A percentile compares a stretch with the other conserved stretches of the same genome.
These are phyloP conservation scores for Orbicella faveolata DNA, from an alignment of 64 coral and sea anemone species.

Conservation along the genomic window DNA sequence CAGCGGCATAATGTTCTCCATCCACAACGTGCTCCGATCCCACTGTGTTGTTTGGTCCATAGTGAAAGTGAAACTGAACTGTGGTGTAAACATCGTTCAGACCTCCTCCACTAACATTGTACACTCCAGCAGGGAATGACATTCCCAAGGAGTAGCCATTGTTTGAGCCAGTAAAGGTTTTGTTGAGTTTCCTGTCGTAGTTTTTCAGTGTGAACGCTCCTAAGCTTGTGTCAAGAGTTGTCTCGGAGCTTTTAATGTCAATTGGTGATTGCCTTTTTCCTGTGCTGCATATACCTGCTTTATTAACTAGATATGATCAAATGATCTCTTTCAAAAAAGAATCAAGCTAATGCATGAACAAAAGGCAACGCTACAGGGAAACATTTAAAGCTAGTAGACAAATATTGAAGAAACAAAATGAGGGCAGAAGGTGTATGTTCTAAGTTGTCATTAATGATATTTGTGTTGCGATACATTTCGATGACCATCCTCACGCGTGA, in stretches of 20 bases:
- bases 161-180: not conserved
- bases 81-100: not conserved
- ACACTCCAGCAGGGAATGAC: not conserved
- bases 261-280: constrained; percentile 16
- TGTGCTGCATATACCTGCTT: not conserved
- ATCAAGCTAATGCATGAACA: too few relatives aligned
- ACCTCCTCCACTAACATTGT: constrained; percentile 15
- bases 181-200: not conserved
- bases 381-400: too few relatives aligned
- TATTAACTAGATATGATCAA: too few relatives aligned
- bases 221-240: constrained; percentile 1
- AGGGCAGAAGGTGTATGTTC: too few relatives aligned
- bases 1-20: not conserved
- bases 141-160: constrained; percentile 3
- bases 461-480: too few relatives aligned
- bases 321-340: too few relatives aligned
- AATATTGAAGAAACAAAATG: too few relatives aligned
- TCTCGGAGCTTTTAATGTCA: not conserved
- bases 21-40: constrained; percentile 48
- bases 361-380: too few relatives aligned
- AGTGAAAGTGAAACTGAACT: not conserved
- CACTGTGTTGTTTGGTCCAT: not conserved
- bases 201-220: not conserved
- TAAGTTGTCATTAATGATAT: too few relatives aligned
- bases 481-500: too few relatives aligned